phyloP scores from a whole-genome alignment of 2,888 invertebrate genomes.

The Eristalis pertinax region DNA sequence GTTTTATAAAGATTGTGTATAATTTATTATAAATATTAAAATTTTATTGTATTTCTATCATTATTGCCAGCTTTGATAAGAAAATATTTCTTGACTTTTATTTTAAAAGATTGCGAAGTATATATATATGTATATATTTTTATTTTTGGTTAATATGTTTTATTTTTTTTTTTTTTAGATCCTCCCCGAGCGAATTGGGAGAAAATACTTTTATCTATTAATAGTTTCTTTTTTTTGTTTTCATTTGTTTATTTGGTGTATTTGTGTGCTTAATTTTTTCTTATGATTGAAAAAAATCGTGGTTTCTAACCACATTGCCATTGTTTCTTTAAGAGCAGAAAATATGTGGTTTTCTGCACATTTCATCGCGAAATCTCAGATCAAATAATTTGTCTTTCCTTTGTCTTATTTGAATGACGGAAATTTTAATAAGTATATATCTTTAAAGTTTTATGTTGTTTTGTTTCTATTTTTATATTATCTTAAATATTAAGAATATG shows the following conservation, averaged over 20 bases:
- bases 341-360: conserved; percentile 23
- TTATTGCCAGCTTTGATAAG: conserved; percentile 77
- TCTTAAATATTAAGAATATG: conserved; percentile 72
- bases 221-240: conserved; percentile 54
- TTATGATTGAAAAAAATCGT: conserved; percentile 59
- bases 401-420: conserved; percentile 28
- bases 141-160: background rate
- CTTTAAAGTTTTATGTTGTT: background rate
- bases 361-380: conserved; percentile 27
- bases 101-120: conserved; percentile 58
- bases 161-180: conserved; percentile 7
- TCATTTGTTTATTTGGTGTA: conserved; percentile 49
- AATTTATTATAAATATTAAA: conserved; percentile 67
- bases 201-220: background rate
- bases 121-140: background rate
- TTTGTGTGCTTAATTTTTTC: conserved; percentile 54
- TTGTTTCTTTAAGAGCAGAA: conserved; percentile 36
- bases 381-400: conserved; percentile 30
- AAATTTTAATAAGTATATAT: conserved; percentile 11
- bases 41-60: conserved; percentile 74
- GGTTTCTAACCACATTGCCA: conserved; percentile 54
- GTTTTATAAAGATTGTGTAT: conserved; percentile 64
- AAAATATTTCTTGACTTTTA: conserved; percentile 74
- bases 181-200: conserved; percentile 3
- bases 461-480: conserved; percentile 24